Evolutionary conservation across 2,888 invertebrate species (phyloP).

Genomic region (Adelognathus sp.): DNA sequence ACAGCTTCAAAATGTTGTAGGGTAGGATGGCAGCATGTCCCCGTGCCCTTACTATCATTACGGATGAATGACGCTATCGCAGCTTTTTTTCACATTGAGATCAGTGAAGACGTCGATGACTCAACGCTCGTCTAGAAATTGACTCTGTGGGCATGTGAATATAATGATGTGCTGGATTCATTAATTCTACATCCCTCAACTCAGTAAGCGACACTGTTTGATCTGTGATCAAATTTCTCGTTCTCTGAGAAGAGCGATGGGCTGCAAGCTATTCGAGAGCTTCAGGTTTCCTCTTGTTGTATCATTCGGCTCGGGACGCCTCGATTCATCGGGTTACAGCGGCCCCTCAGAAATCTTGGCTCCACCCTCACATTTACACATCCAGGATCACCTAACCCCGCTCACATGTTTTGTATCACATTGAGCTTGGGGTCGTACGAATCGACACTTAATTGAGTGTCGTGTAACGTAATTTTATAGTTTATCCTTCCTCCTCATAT

Average conservation of each 20-base stretch:
- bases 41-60: background rate
- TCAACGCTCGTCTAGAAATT: conserved; percentile 4
- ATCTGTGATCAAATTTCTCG: conserved; percentile 59
- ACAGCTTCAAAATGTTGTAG: no score
- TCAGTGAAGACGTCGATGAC: background rate
- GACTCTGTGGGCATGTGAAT: background rate
- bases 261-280: conserved; percentile 37
- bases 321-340: conserved; percentile 48
- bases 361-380: conserved; percentile 59
- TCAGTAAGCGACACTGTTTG: conserved; percentile 65
- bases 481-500: no score
- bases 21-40: no score
- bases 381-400: conserved; percentile 42
- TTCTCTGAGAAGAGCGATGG: conserved; percentile 3
- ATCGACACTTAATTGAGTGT: conserved; percentile 24
- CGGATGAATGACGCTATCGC: background rate
- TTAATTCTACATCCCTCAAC: conserved; percentile 29
- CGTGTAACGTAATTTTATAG: no score
- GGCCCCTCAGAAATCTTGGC: conserved; percentile 44
- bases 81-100: background rate
- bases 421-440: conserved; percentile 42
- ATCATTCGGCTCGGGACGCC: conserved; percentile 55
- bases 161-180: conserved; percentile 7
- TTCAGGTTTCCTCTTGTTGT: conserved; percentile 47
- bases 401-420: conserved; percentile 47